Conservation (phyloP, 23 tunicate species). For the Botrylloides violaceus region DNA sequence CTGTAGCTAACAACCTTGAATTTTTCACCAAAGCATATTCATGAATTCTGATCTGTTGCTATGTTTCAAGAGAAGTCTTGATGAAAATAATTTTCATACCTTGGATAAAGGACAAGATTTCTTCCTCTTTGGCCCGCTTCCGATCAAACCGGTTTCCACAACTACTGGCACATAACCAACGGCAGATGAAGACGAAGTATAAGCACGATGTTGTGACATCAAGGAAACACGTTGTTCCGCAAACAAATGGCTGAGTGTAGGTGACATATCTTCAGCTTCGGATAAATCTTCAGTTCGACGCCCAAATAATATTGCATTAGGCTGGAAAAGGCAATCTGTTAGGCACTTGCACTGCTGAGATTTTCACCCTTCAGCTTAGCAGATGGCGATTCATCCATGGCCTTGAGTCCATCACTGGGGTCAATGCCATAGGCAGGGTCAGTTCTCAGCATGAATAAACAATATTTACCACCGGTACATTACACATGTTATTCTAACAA, state of each 20-base stretch:
- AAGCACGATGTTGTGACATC: slow-evolving; percentile 39
- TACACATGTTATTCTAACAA: too few species aligned
- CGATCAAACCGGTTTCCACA: slow-evolving; percentile 67
- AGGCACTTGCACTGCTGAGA: too few species aligned
- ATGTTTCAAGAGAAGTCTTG: background rate
- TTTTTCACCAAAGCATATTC: too few species aligned
- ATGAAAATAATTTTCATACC: slow-evolving; percentile 16
- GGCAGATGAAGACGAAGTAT: slow-evolving; percentile 17
- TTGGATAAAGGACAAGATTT: slow-evolving; percentile 47
- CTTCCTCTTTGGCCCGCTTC: slow-evolving; percentile 49
- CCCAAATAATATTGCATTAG: slow-evolving; percentile 57
- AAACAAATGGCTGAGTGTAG: slow-evolving; percentile 9
- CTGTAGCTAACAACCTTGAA: too few species aligned
- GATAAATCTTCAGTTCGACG: slow-evolving; percentile 24
- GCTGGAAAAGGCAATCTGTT: too few species aligned
- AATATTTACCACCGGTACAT: too few species aligned
- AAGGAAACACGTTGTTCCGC: slow-evolving; percentile 32
- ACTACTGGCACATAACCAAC: slow-evolving; percentile 58
- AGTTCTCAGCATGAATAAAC: too few species aligned
- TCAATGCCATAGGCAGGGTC: too few species aligned
- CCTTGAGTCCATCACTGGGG: too few species aligned
- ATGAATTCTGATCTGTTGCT: background rate
- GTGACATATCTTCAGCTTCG: slow-evolving; percentile 26
- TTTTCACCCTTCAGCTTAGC: too few species aligned
- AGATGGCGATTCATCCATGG: too few species aligned